Conservation (phyloP, 2,888 invertebrate genomes). For the Mesochorus sp. region DNA sequence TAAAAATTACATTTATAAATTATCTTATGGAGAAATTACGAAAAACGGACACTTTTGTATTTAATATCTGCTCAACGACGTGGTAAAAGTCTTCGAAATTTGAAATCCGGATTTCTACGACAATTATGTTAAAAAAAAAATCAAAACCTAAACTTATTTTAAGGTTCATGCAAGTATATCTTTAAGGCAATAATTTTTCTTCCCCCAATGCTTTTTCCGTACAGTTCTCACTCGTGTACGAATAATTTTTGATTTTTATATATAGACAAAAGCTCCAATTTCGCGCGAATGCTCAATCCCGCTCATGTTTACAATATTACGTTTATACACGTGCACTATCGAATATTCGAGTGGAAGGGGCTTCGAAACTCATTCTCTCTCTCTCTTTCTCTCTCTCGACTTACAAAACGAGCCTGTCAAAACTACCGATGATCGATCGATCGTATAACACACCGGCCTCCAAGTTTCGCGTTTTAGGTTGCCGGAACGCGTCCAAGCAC, state of each 20-base stretch:
- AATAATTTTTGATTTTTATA: conserved; percentile 32
- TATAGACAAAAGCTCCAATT: conserved; percentile 25
- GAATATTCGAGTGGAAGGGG: conserved; percentile 2
- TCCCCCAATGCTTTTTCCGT: too few relatives aligned
- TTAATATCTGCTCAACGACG: too few relatives aligned
- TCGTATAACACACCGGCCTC: conserved; percentile 68
- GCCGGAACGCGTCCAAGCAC: conserved; percentile 48
- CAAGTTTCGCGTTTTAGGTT: conserved; percentile 71
- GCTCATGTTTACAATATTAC: not conserved
- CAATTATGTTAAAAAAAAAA: too few relatives aligned
- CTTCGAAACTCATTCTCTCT: not conserved
- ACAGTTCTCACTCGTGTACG: too few relatives aligned
- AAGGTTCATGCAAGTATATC: too few relatives aligned
- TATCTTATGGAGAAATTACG: too few relatives aligned
- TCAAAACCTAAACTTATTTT: too few relatives aligned
- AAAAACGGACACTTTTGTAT: too few relatives aligned
- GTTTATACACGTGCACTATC: conserved; percentile 52
- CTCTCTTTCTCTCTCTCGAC: conserved; percentile 66
- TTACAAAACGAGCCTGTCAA: conserved; percentile 77
- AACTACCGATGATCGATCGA: conserved; percentile 77
- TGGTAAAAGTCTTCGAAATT: too few relatives aligned
- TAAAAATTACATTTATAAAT: too few relatives aligned
- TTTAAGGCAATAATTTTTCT: too few relatives aligned
- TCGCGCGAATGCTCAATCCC: not conserved
- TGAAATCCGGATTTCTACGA: too few relatives aligned